phyloP scores from a whole-genome alignment of 2,113 vertebrate genomes.

The Micronycteris hirsuta region DNA sequence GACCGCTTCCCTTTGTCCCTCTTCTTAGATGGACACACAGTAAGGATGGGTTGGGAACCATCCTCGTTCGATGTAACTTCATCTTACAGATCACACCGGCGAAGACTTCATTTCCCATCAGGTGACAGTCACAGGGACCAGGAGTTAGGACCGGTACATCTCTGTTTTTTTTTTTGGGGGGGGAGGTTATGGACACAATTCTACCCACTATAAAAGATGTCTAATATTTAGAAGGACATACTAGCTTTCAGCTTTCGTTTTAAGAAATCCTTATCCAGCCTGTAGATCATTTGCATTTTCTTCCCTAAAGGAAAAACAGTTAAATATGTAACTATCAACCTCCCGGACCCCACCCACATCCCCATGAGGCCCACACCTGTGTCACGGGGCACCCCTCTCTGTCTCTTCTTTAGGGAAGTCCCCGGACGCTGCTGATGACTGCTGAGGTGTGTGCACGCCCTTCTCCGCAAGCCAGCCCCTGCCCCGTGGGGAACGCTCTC shows the following conservation, averaged over 20 bases:
- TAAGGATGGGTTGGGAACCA: not conserved
- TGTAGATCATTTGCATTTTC: not conserved
- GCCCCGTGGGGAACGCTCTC: fast-evolving
- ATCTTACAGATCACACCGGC: not conserved
- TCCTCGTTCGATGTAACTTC: not conserved
- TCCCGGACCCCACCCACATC: fast-evolving
- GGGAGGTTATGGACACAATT: not conserved
- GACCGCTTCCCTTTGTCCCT: not conserved
- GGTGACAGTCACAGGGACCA: not conserved
- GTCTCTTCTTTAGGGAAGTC: not conserved
- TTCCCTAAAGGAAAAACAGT: not conserved
- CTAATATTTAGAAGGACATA: not conserved
- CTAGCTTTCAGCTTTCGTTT: not conserved
- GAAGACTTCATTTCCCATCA: not conserved
- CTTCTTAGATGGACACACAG: not conserved
- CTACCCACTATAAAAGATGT: not conserved
- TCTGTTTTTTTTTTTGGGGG: not conserved
- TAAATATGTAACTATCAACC: fast-evolving
- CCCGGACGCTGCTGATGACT: not conserved
- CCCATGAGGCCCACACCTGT: fast-evolving
- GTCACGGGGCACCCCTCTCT: fast-evolving
- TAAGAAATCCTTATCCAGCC: not conserved
- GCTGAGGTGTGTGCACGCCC: fast-evolving
- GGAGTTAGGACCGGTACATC: not conserved
- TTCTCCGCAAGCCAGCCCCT: too few species aligned